Evolutionary conservation across 1,140 invertebrate species (phyloP), one percentile per base, ranked within the genome.

Genomic region (Mycetomoellerius zeteki): DNA sequence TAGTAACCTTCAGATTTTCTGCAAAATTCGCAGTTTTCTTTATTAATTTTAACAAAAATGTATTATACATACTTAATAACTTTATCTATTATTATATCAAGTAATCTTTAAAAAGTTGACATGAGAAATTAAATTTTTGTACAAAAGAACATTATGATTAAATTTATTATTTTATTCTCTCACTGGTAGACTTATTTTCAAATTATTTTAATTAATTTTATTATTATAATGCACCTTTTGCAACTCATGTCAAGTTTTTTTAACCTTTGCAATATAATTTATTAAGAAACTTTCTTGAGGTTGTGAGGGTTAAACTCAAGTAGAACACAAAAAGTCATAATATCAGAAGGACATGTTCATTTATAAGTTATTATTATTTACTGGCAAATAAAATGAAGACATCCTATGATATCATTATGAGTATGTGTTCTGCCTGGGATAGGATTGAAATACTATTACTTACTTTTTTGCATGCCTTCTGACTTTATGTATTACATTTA

Each of bases 401-500:
- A 2, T 43, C 33, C 0, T 37, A 37, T 43, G 8, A 43, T 43
- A 43, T 30, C 1, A 30, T 43, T 43, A 43, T 43, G 8, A 43
- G 8, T 10, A 10, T 10, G 37, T 43, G 8, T 43, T 43, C 37
- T 43, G 8, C 37, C 7, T 43, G 37, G 8, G 8, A 47, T 47
- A 58, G 12, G 4, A 72, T 72, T 27, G 14, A 72, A 43, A 8
- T 56, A 58, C 14, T 69, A 12, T 30, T 82, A 73, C 30, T 56
- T 73, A 60, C n/a, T 73, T 10, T 60, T 84, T 5, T 19, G 69
- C 69, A 60, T 84, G 80, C 24, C 69, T 72, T 69, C 14, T 58
- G 52, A 71, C 21, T 82, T 50, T 33, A 33, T 84, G 69, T 75
- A 50, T 43, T 43, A 43, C 2, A 43, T 27, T 27, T 67, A 37